phyloP scores from a whole-genome alignment of 2,113 vertebrate genomes.

The Saguinus midas region DNA sequence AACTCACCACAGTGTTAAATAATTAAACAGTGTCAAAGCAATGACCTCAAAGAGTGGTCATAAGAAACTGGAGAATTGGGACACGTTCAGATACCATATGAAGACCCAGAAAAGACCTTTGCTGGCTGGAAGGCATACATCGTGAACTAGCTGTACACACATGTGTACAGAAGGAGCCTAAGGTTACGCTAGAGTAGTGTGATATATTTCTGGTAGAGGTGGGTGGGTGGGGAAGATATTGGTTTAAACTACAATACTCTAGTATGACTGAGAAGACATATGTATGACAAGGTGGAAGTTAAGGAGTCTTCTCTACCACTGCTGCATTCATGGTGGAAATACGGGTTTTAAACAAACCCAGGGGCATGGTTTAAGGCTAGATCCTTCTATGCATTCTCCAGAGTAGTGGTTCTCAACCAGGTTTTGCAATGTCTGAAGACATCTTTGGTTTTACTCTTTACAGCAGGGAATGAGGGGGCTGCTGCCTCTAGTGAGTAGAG shows the following conservation, averaged over 20 bases:
- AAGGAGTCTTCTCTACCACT: background rate
- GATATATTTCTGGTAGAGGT: rapidly evolving
- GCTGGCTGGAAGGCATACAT: background rate
- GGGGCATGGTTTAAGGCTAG: background rate
- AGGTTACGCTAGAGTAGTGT: background rate
- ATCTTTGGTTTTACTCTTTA: background rate
- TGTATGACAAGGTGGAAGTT: background rate
- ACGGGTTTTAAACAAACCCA: background rate
- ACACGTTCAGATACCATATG: background rate
- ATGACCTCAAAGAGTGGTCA: background rate
- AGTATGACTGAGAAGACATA: background rate
- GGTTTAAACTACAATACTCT: background rate
- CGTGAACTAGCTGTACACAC: too few relatives aligned
- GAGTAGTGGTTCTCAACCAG: background rate
- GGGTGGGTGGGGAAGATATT: too few relatives aligned
- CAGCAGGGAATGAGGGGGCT: background rate
- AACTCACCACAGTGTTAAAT: background rate
- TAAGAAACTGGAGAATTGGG: background rate
- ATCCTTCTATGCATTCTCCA: background rate
- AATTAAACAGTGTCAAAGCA: background rate
- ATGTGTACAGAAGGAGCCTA: rapidly evolving
- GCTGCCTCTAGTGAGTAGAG: background rate
- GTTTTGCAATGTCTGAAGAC: background rate
- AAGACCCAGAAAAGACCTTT: background rate
- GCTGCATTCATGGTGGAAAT: background rate